Evolutionary conservation across 2,797 vertebrate genomes (phyloP).

Genomic region (Linurgus olivaceus): DNA sequence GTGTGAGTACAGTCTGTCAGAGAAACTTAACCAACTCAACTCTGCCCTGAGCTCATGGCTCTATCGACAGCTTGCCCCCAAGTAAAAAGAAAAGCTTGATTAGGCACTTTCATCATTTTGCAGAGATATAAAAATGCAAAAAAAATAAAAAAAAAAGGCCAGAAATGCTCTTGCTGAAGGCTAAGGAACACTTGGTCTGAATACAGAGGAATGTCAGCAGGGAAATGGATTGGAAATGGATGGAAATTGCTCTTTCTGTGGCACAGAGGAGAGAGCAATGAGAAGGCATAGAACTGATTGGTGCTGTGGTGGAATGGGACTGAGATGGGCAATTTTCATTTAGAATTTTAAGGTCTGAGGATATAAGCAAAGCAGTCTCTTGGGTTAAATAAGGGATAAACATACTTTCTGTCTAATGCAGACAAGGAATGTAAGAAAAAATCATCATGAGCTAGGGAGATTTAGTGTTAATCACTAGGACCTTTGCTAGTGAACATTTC

Average conservation of each 20-base stretch:
- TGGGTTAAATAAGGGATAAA: background rate
- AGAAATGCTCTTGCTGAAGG: background rate
- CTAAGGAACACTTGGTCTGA: background rate
- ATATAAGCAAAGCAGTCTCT: background rate
- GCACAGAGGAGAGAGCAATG: background rate
- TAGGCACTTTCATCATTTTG: background rate
- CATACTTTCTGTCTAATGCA: background rate
- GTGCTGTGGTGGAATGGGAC: background rate
- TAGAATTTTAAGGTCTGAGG: background rate
- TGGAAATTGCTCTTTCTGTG: background rate
- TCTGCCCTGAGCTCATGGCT: background rate
- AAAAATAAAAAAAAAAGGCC: background rate
- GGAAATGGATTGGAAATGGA: background rate
- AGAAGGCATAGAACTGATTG: background rate
- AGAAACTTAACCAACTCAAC: background rate
- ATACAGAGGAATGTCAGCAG: background rate
- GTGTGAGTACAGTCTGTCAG: background rate
- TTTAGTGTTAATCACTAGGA: background rate
- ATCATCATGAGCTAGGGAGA: background rate
- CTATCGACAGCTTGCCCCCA: background rate
- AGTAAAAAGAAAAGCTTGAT: background rate
- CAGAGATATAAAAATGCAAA: background rate
- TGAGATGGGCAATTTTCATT: background rate
- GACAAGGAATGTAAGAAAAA: background rate
- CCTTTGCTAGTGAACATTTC: background rate